Evolutionary conservation across 2,113 vertebrate species (phyloP).

Genomic region (Lasiurus cinereus): DNA sequence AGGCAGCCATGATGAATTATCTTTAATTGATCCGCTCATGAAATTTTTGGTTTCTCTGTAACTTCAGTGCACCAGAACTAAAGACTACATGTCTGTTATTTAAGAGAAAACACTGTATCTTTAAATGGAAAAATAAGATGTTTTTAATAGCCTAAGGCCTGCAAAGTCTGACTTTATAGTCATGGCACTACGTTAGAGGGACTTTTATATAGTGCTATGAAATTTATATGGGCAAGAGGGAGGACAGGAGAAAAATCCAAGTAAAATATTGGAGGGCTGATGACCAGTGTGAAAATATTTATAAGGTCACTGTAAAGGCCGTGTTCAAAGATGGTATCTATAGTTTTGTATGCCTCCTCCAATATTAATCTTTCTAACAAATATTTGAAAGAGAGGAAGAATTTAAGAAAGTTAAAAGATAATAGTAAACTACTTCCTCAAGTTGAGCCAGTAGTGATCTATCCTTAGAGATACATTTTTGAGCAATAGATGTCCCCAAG

Average conservation of each 20-base stretch:
- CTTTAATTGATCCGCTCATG: not conserved
- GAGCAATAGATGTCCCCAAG: not conserved
- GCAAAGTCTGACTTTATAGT: not conserved
- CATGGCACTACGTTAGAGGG: not conserved
- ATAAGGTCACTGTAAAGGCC: not conserved
- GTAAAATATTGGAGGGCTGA: not conserved
- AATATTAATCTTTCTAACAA: not conserved
- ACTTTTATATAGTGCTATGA: not conserved
- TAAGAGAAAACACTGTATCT: slow-evolving; percentile 35
- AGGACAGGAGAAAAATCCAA: not conserved
- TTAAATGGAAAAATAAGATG: not conserved
- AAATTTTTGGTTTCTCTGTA: not conserved
- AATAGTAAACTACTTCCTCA: not conserved
- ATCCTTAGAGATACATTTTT: not conserved
- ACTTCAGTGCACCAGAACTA: not conserved
- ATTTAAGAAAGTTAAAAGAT: not conserved
- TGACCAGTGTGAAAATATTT: not conserved
- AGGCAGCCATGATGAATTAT: not conserved
- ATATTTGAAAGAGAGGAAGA: not conserved
- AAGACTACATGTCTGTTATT: not conserved
- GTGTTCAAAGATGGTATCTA: not conserved
- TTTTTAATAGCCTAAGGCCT: not conserved
- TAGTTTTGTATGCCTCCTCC: not conserved
- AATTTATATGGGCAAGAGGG: not conserved
- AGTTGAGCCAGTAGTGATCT: not conserved